A percentile compares a stretch with the other conserved stretches of the same genome.
Conservation (phyloP, 2,113 vertebrate genomes). For the Tretioscincus oriximinensis region DNA sequence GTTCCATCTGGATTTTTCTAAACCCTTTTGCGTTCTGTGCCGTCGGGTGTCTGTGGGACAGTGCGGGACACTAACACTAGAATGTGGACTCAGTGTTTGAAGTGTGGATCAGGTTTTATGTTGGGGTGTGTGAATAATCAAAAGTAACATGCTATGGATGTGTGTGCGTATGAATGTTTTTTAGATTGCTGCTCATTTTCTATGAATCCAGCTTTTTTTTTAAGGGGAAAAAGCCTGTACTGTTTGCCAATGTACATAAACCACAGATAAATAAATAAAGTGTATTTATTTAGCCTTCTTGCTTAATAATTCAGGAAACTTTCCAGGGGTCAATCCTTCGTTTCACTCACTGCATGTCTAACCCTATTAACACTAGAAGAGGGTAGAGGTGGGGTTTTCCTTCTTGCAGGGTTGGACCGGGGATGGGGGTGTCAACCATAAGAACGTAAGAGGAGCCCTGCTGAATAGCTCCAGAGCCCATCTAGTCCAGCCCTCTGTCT, state of each 20-base stretch:
- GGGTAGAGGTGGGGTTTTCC: background rate
- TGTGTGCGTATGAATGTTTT: background rate
- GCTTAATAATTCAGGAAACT: conserved; percentile 18
- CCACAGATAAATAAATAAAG: conserved; percentile 32
- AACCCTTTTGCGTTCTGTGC: background rate
- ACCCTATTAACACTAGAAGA: conserved; percentile 18
- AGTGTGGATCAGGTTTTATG: background rate
- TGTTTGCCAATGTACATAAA: conserved; percentile 34
- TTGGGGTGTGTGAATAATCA: background rate
- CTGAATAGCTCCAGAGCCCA: too few relatives aligned
- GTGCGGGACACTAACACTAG: background rate
- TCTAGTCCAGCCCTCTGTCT: too few relatives aligned
- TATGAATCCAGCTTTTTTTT: conserved; percentile 29
- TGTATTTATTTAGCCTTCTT: conserved; percentile 34
- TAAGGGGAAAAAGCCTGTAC: conserved; percentile 8
- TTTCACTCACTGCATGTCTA: conserved; percentile 25
- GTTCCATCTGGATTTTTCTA: background rate
- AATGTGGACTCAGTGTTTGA: background rate
- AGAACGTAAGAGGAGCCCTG: too few relatives aligned
- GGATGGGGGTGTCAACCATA: too few relatives aligned
- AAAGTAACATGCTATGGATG: background rate
- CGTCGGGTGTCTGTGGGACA: background rate
- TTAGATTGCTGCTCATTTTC: conserved; percentile 23
- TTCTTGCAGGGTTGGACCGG: background rate
- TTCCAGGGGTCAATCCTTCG: background rate